Percentiles rank a stretch among this genome's conserved stretches.
phyloP scores from a whole-genome alignment of 2,113 vertebrate species.

The Macaca mulatta region DNA sequence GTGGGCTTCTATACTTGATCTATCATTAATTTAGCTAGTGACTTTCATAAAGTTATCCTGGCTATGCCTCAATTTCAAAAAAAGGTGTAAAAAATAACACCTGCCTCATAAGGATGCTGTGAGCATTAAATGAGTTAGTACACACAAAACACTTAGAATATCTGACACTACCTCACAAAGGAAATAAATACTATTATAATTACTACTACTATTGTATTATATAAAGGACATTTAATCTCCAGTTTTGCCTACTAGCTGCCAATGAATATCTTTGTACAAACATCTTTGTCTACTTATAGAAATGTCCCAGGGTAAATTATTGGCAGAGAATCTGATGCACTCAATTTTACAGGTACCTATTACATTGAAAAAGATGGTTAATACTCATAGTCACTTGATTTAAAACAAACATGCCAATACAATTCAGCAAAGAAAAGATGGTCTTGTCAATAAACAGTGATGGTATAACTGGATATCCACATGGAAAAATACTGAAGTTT shows the following conservation, averaged over 20 bases:
- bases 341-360: not conserved
- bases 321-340: not conserved
- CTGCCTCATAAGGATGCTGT: not conserved
- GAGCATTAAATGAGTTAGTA: not conserved
- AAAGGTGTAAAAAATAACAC: not conserved
- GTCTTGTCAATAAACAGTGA: not conserved
- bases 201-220: not conserved
- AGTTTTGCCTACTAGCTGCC: not conserved
- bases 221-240: not conserved
- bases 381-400: not conserved
- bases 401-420: constrained; percentile 12
- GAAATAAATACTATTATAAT: not conserved
- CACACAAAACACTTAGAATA: not conserved
- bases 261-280: not conserved
- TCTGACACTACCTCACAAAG: not conserved
- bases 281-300: not conserved
- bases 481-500: not conserved
- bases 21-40: not conserved
- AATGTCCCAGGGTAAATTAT: not conserved
- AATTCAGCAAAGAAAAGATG: not conserved
- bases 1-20: not conserved
- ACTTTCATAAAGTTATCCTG: not conserved
- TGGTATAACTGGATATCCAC: not conserved
- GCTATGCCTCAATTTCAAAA: not conserved
- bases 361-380: not conserved